These are phyloP conservation scores for Lissonota sp. DNA, from an alignment of 2,888 invertebrate genomes.

Conservation along the genomic window DNA sequence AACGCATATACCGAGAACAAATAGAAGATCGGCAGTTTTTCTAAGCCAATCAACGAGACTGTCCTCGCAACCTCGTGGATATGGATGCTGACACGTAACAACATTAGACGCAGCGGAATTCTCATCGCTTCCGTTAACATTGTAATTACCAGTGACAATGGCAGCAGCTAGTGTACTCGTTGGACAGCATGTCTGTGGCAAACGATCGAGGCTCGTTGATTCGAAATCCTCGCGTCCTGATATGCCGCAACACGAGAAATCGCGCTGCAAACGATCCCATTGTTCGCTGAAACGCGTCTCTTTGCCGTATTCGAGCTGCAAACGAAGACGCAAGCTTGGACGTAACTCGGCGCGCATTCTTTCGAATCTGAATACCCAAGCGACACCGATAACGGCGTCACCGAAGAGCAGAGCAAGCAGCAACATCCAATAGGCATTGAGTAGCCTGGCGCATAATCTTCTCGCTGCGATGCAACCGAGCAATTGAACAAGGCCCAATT, in stretches of 20 bases:
- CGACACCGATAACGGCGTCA: slow-evolving; percentile 93
- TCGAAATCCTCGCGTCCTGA: slow-evolving; percentile 85
- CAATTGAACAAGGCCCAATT: slow-evolving; percentile 88
- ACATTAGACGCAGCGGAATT: too few species aligned
- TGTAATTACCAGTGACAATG: slow-evolving; percentile 66
- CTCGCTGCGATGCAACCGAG: slow-evolving; percentile 93
- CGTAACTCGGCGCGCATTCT: slow-evolving; percentile 90
- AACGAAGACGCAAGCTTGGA: slow-evolving; percentile 87
- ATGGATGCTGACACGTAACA: slow-evolving; percentile 75
- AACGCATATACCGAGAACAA: slow-evolving; percentile 94
- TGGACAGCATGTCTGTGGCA: slow-evolving; percentile 80
- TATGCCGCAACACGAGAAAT: slow-evolving; percentile 92
- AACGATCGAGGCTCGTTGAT: slow-evolving; percentile 62
- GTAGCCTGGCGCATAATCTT: slow-evolving; percentile 91
- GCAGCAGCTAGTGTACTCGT: slow-evolving; percentile 50
- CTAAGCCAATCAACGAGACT: slow-evolving; percentile 90
- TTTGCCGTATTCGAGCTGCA: slow-evolving; percentile 89
- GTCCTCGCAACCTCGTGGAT: slow-evolving; percentile 88
- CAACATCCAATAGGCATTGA: slow-evolving; percentile 94
- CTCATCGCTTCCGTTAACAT: slow-evolving; percentile 18
- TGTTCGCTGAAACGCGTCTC: slow-evolving; percentile 90
- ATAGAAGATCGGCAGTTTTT: slow-evolving; percentile 92
- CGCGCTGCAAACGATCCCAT: slow-evolving; percentile 91
- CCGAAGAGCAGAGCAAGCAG: slow-evolving; percentile 92
- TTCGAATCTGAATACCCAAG: slow-evolving; percentile 93